Evolutionary conservation across 53 echinoderm and acorn worm genomes (phyloP), one percentile per base, ranked within the genome.

Genomic region (Pentamera pediparva): DNA sequence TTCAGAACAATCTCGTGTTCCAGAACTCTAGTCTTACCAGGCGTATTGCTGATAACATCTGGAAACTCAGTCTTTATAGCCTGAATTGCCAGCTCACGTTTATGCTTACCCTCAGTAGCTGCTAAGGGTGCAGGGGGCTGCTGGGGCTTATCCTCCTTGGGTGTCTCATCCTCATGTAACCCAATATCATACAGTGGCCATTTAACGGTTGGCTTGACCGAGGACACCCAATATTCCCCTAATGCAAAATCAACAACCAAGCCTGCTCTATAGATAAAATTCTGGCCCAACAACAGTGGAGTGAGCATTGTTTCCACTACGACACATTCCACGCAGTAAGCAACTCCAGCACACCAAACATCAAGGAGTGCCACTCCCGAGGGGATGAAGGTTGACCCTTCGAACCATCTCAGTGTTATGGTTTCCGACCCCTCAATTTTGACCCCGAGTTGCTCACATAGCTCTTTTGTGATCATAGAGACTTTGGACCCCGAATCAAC

Each of bases 41-140:
- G 31, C 59, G 25, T 30, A 59, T 59, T 31, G 25, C 6, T 59
- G 25, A 59, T 59, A 2, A 59, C 59, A 21, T 59, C 59, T 31
- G 1, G 12, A 59, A 59, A 59, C 32, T 59, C 9, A 30, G 29
- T 31, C 59, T 30, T 59, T 18, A 39, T 17, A 40, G 32, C 18
- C 70, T 26, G 56, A 80, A 17, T 37, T 47, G 71, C 19, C 11
- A 37, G n/a, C 43, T 32, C 24, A 39, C 70, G 5, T 69, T 49
- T 4, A 48, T 80, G 10, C 54, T 53, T 22, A 80, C 25, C 51
- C 25, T 21, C 51, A 21, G 51, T 51, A 5, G 25, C 51, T 51
- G 6, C 19, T 5, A 22, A 25, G 2, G 51, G 19, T 21, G 20
- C 25, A 21, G 51, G 19, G 3, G 25, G 25, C 3, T 2, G 27